Base-by-base conservation (phyloP, 2,113 vertebrate species). In the Geococcyx californianus region DNA sequence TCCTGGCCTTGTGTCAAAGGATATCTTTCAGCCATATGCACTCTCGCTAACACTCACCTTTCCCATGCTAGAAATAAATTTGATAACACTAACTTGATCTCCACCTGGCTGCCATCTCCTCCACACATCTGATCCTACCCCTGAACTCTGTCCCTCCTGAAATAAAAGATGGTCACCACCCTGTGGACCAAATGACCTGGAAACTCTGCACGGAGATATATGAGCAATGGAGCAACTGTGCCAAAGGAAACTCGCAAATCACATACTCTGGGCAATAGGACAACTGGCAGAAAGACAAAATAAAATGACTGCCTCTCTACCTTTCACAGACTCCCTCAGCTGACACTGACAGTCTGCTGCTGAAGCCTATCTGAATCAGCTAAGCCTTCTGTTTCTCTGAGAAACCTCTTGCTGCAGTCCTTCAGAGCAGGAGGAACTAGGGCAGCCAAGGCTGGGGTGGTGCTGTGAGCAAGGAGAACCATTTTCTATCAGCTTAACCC, bases 221-320 rank as follows among this genome's bases (percentile, higher is more conserved):
- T 3, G 49, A 62, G 93, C 52, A 56, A 9, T 0, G 34, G 86
- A 91, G 86, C 92, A 67, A 58, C 63, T 7, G 67, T 89, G 86
- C 60, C 91, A 72, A 90, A 84, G 62, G 86, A 85, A 94, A 59
- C 66, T 78, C 91, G 80, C 91, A 93, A 69, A 95, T 87, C 58
- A 84, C 87, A 52, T 16, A 33, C 73, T 64, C 28, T 0, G 9
- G 94, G 91, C 84, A 91, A 28, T 7, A 38, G 87, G 77, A 93
- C 87, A 94, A 36, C 69, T 87, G 93, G 89, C 84, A 94, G 73
- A 33, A 72, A 90, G 52, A 90, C 72, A 89, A 9, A 89, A 72
- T 47, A 33, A 55, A 12, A 34, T 10, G 51, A 42, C 63, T 77
- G 82, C 72, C 38, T 74, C 47, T 56, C 60, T 67, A 67, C 80